Evolutionary conservation across 2,113 vertebrate species (phyloP).

Genomic region (Ramphastos sulfuratus): DNA sequence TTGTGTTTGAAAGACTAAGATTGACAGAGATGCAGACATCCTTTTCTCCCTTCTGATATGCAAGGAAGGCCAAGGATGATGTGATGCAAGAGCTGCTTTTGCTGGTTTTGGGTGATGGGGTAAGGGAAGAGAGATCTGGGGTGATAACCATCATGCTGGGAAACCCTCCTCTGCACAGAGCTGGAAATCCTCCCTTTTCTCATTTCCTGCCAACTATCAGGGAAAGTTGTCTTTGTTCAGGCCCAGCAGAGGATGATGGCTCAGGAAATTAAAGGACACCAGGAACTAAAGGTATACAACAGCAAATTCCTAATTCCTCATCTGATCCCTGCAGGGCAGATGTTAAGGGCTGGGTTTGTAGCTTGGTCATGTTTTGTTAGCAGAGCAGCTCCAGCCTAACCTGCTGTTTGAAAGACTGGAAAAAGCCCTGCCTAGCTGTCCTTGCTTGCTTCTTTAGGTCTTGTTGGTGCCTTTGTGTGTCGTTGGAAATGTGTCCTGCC

Average conservation of each 20-base stretch:
- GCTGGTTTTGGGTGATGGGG: background rate
- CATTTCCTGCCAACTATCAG: background rate
- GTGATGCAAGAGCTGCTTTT: background rate
- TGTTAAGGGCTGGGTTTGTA: background rate
- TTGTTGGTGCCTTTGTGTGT: background rate
- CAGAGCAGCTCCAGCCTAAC: background rate
- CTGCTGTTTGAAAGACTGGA: background rate
- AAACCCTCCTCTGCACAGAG: background rate
- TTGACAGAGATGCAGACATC: background rate
- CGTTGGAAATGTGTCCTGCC: background rate
- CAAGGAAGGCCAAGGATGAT: background rate
- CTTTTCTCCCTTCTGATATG: background rate
- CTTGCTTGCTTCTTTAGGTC: background rate
- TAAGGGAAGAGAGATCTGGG: background rate
- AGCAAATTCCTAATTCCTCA: background rate
- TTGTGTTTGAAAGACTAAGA: background rate
- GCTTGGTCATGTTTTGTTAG: background rate
- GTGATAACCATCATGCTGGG: background rate
- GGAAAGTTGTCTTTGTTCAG: background rate
- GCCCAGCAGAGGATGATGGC: background rate
- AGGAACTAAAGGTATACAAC: background rate
- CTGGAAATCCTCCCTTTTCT: background rate
- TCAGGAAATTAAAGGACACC: background rate
- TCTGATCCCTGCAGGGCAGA: background rate
- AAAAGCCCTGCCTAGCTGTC: background rate